These are phyloP conservation scores for Magallana nippona DNA, from an alignment of 2,888 invertebrate species.

Conservation along the genomic window DNA sequence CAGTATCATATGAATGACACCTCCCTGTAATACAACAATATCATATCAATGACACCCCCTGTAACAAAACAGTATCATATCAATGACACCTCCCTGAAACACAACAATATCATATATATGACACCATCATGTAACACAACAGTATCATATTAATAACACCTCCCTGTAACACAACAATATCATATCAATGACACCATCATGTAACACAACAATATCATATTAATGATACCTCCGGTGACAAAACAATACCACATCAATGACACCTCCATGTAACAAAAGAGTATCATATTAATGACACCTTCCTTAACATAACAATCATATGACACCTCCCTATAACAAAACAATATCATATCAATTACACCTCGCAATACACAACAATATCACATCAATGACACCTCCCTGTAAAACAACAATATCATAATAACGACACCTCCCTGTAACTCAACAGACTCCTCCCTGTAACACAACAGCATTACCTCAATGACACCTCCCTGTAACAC, in stretches of 20 bases:
- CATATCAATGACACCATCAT: no score
- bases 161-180: background rate
- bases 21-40: background rate
- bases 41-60: background rate
- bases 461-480: no score
- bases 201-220: no score
- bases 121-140: no score
- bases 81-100: background rate
- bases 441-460: background rate
- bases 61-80: background rate
- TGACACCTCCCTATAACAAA: no score
- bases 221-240: no score
- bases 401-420: no score
- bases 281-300: background rate
- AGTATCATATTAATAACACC: background rate
- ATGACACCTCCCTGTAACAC: no score
- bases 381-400: no score
- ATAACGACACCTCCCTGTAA: constrained; percentile 86
- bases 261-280: background rate
- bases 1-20: no score
- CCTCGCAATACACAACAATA: background rate
- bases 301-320: background rate
- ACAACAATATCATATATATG: no score
- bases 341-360: background rate
- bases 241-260: background rate